These are phyloP conservation scores for Dynastes hyllus DNA, from an alignment of 2,888 invertebrate species.

Conservation along the genomic window DNA sequence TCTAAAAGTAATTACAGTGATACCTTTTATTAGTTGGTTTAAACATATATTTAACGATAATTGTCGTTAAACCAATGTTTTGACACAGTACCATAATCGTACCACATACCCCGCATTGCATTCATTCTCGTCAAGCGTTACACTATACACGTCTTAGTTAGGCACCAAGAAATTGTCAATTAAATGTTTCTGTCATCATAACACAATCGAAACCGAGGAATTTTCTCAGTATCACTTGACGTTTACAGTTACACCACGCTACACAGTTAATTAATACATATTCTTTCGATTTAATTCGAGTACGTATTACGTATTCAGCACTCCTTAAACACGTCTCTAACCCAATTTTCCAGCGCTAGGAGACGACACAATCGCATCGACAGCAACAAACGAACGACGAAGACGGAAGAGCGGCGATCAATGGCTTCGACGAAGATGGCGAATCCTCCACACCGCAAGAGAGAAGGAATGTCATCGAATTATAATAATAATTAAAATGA, in stretches of 20 bases:
- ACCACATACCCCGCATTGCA: not conserved
- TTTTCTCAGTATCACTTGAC: conserved; percentile 40
- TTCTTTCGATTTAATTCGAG: conserved; percentile 48
- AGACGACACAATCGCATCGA: conserved; percentile 41
- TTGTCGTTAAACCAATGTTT: not conserved
- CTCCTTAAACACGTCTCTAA: conserved; percentile 46
- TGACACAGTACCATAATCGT: not conserved
- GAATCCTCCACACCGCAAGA: conserved; percentile 26
- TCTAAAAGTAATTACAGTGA: too few species aligned
- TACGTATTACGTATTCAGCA: conserved; percentile 43
- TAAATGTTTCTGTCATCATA: conserved; percentile 40
- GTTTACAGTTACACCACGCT: conserved; percentile 45
- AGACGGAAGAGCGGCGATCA: not conserved
- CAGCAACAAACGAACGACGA: conserved; percentile 16
- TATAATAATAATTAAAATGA: conserved; percentile 53
- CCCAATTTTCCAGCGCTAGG: conserved; percentile 44
- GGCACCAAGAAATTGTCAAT: conserved; percentile 28
- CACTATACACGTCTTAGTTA: not conserved
- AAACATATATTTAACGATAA: conserved; percentile 4
- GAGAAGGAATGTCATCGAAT: conserved; percentile 54
- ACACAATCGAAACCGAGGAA: conserved; percentile 42
- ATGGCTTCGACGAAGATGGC: conserved; percentile 24
- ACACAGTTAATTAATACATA: conserved; percentile 46
- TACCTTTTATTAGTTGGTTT: too few species aligned
- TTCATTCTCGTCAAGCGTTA: conserved; percentile 1